Base-by-base conservation (phyloP, 2,888 invertebrate species). In the Notocelia uddmanniana region DNA sequence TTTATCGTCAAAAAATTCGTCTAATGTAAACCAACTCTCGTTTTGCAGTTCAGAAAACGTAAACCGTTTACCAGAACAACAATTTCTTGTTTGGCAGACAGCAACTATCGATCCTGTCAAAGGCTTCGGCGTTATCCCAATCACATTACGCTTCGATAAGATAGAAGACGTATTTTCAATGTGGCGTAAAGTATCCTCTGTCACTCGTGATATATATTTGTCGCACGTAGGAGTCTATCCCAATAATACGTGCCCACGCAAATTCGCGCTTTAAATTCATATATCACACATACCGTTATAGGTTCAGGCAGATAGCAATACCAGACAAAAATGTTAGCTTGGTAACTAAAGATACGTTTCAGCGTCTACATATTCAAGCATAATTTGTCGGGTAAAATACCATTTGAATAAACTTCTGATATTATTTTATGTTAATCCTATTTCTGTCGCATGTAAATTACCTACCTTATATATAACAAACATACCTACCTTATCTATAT, bases 51-150 rank as follows among this genome's bases (percentile, higher is more conserved):
- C 15, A 21, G 37, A 11, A 34, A 37, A 52, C 34, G 31, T 63
- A 52, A 52, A 52, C 15, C 52, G 52, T 54, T 64, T 21, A 21
- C 11, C n/a, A 21, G 34, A 34, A 26, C 23, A 55, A 55, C 23
- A 57, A 31, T 69, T 55, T 50, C 34, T 59, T 67, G 52, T 71
- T 64, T 45, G 50, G 50, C 21, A 48, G 71, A 67, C 66, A 59
- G 31, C 52, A 15, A 48, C n/a, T 71, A 71, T 71, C 55, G 71
- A 71, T 71, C 67, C 60, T 48, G 54, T 60, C 67, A 67, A 71
- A 55, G 34, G 66, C 67, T 71, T 60, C 66, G 19, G 23, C 34
- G 54, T 60, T 66, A 67, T 71, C 60, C 67, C 54, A 60, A 71
- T 71, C 71, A 18, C n/a, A 67, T 67, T 67, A 71, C 71, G 31